Conservation (phyloP, 1,140 invertebrate genomes). For the Megalopta genalis region DNA sequence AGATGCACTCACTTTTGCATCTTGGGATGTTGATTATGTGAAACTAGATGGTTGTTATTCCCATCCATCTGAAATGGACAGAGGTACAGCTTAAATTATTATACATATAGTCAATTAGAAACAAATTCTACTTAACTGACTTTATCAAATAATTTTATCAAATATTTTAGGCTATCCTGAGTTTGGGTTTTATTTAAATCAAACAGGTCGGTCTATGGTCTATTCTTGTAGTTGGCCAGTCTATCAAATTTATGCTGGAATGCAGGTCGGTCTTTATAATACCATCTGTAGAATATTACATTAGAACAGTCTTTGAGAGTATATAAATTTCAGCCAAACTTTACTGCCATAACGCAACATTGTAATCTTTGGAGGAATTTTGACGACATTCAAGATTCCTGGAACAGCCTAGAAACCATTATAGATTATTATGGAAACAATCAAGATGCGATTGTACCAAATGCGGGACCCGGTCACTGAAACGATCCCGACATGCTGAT, state of each 20-base stretch:
- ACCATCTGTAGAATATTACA: neutral
- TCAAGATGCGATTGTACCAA: constrained; percentile 92
- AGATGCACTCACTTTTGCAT: constrained; percentile 96
- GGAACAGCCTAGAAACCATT: constrained; percentile 93
- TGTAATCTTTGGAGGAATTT: constrained; percentile 99
- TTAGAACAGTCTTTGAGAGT: neutral
- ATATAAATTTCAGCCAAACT: constrained; percentile 88
- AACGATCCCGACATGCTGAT: constrained; percentile 99
- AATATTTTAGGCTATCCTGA: constrained; percentile 88
- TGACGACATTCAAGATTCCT: constrained; percentile 97
- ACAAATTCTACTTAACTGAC: neutral
- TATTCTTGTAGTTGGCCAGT: constrained; percentile 99
- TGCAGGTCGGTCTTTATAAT: constrained; percentile 82
- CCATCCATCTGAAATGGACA: constrained; percentile 90
- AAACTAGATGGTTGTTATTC: constrained; percentile 98
- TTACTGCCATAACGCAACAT: constrained; percentile 89
- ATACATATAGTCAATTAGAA: neutral
- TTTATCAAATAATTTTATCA: neutral
- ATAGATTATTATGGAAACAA: constrained; percentile 97
- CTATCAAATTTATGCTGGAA: constrained; percentile 93
- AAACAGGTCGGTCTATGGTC: constrained; percentile 94
- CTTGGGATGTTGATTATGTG: constrained; percentile 98
- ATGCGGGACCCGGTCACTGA: constrained; percentile 97
- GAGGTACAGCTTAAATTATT: constrained; percentile 76
- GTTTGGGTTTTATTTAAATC: constrained; percentile 92